These are phyloP conservation scores for Phacellophora camtschatica DNA, from an alignment of 30 jellyfish, hydroid and myxozoan species.

Conservation along the genomic window DNA sequence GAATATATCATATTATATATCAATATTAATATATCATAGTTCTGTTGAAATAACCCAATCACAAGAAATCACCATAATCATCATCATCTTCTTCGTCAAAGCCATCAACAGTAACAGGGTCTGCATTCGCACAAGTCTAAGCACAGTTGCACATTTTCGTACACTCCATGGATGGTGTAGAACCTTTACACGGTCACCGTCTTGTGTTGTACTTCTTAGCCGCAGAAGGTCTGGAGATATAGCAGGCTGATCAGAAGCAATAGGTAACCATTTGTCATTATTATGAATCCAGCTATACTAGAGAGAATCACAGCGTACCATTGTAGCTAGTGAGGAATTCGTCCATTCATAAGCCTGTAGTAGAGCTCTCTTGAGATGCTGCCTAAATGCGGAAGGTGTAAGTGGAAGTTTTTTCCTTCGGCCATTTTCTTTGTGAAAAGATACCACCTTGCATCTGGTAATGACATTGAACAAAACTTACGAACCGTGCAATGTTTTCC, in stretches of 20 bases:
- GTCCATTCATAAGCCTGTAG: conserved; percentile 12
- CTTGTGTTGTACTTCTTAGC: conserved; percentile 14
- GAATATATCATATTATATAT: neutral
- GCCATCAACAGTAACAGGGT: neutral
- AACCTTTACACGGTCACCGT: conserved; percentile 9
- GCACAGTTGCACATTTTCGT: conserved; percentile 2
- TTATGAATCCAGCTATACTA: neutral
- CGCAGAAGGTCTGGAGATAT: conserved; percentile 27
- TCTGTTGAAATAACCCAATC: neutral
- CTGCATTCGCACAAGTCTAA: neutral
- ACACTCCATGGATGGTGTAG: conserved; percentile 16
- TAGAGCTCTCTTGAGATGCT: conserved; percentile 13
- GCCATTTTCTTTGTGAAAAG: conserved; percentile 2
- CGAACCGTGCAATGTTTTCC: conserved; percentile 2
- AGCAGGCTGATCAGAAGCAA: conserved; percentile 26
- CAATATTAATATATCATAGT: neutral
- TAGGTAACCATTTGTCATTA: neutral
- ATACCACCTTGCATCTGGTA: neutral
- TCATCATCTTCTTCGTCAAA: conserved; percentile 3
- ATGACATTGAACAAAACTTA: neutral
- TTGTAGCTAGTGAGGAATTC: conserved; percentile 3
- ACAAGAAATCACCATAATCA: neutral
- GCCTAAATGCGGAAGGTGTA: conserved; percentile 12
- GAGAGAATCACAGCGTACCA: conserved; percentile 19
- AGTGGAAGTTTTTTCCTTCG: conserved; percentile 9